Evolutionary conservation across 2,113 vertebrate species (phyloP).

Genomic region (Acinonyx jubatus): DNA sequence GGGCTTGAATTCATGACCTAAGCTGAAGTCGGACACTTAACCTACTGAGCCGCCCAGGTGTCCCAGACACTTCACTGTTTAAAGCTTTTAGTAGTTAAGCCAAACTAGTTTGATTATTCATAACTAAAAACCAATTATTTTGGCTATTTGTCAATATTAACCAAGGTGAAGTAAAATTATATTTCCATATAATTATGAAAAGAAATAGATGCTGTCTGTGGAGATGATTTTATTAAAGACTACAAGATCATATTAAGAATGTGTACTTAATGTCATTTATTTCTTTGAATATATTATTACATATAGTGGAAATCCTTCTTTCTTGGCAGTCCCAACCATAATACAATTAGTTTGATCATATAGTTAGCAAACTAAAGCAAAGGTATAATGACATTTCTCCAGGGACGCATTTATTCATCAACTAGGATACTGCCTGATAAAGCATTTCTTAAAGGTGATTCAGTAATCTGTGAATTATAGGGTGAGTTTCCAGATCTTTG

Average conservation of each 20-base stretch:
- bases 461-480: conserved; percentile 50
- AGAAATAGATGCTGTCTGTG: conserved; percentile 34
- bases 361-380: conserved; percentile 12
- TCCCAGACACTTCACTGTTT: conserved; percentile 14
- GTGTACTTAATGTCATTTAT: not conserved
- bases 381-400: not conserved
- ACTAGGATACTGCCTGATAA: not conserved
- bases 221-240: conserved; percentile 20
- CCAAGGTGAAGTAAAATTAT: conserved; percentile 53
- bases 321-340: not conserved
- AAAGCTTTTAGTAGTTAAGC: conserved; percentile 44
- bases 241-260: conserved; percentile 38
- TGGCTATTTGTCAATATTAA: conserved; percentile 31
- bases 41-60: too few relatives aligned
- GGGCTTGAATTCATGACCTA: too few relatives aligned
- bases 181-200: conserved; percentile 4
- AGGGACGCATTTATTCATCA: not conserved
- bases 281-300: conserved; percentile 46
- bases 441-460: conserved; percentile 48
- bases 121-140: conserved; percentile 51
- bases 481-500: conserved; percentile 75
- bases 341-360: conserved; percentile 16
- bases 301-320: not conserved
- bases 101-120: conserved; percentile 24
- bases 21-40: too few relatives aligned